Conservation (phyloP, 2,888 invertebrate species). For the Drosophila parthenogenetica region DNA sequence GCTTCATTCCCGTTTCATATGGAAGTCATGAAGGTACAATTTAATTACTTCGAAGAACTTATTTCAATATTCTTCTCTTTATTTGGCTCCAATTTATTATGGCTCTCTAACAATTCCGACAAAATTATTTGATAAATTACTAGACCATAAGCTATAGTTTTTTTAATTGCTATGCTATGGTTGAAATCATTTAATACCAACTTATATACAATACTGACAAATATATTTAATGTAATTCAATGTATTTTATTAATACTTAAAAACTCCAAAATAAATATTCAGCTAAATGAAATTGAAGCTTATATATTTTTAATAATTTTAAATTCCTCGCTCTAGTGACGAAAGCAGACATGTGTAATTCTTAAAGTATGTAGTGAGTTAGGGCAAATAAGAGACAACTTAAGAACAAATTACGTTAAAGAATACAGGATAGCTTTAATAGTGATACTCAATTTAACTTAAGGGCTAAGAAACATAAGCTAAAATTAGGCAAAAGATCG, state of each 20-base stretch:
- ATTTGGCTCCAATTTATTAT: constrained; percentile 35
- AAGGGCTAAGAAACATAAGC: constrained; percentile 39
- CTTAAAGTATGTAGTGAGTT: too few species aligned
- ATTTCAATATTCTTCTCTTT: constrained; percentile 24
- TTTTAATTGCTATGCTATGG: too few species aligned
- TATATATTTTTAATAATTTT: too few species aligned
- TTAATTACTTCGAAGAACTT: constrained; percentile 52
- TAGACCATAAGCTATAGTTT: constrained; percentile 22
- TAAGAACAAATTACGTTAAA: too few species aligned
- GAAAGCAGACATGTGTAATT: too few species aligned
- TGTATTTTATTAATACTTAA: too few species aligned
- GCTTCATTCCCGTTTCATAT: constrained; percentile 26
- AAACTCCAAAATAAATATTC: too few species aligned
- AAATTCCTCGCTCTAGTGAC: too few species aligned
- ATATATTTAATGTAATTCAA: too few species aligned
- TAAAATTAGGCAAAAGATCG: constrained; percentile 42
- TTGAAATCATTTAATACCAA: neutral
- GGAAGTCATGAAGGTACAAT: constrained; percentile 55
- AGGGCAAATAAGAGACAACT: too few species aligned
- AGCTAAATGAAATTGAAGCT: too few species aligned
- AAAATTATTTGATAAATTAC: constrained; percentile 21
- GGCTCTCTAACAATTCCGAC: constrained; percentile 19
- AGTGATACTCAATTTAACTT: constrained; percentile 11
- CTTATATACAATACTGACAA: too few species aligned
- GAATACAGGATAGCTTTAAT: neutral